Percentiles rank a stretch among this genome's conserved stretches.
Evolutionary conservation across 2,113 vertebrate species (phyloP).

Genomic region (Sinocyclocheilus anophthalmus): DNA sequence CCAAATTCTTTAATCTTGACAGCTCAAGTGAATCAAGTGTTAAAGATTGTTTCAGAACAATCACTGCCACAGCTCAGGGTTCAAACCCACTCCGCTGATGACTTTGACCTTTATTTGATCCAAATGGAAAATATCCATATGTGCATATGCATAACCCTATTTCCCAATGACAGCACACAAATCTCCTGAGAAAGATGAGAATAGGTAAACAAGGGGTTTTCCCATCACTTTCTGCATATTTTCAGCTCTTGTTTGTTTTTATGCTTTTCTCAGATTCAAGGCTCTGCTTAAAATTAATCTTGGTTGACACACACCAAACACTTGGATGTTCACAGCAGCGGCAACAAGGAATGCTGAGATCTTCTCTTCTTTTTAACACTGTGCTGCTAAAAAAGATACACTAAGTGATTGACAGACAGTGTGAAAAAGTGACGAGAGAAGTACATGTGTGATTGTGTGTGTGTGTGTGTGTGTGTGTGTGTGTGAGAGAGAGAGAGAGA

Average conservation of each 20-base stretch:
- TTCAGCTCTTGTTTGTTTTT: background rate
- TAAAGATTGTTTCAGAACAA: background rate
- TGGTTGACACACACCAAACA: background rate
- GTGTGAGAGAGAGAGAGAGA: background rate
- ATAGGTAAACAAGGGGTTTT: background rate
- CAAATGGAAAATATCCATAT: background rate
- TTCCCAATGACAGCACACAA: background rate
- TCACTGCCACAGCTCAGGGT: background rate
- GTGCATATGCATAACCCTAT: background rate
- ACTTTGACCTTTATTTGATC: constrained; percentile 23
- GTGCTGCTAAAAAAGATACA: background rate
- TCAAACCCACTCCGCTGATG: background rate
- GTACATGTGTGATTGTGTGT: background rate
- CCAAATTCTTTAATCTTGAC: background rate
- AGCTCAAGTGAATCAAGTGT: background rate
- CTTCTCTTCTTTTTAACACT: background rate
- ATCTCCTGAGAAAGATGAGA: background rate
- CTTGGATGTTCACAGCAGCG: background rate
- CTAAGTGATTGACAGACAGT: background rate
- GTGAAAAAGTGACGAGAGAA: background rate
- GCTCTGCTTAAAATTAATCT: background rate
- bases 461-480: background rate
- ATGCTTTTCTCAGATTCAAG: background rate
- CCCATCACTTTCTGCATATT: background rate
- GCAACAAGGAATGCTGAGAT: background rate